Conservation (phyloP, 2,113 vertebrate species). For the Empidonax traillii region DNA sequence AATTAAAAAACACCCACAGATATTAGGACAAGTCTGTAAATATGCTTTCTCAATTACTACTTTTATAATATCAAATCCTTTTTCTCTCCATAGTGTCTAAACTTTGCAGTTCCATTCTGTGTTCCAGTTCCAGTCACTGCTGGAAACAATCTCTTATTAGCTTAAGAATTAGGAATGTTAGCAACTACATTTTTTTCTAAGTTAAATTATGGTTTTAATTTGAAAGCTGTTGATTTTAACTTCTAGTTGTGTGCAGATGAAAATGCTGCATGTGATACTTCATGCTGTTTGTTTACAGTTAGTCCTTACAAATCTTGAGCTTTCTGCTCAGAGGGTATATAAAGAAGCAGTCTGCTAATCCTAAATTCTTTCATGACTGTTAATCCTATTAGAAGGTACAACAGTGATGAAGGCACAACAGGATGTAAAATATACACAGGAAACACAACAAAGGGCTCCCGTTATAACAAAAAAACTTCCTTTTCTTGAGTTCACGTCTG, state of each 20-base stretch:
- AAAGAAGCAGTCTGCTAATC: conserved; percentile 25
- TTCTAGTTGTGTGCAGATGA: not conserved
- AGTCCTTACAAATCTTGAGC: not conserved
- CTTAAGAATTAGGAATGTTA: not conserved
- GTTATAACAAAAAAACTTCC: not conserved
- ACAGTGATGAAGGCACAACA: not conserved
- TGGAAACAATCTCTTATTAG: not conserved
- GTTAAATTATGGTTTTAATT: not conserved
- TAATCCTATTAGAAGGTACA: conserved; percentile 30
- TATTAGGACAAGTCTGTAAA: not conserved
- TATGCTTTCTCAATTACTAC: not conserved
- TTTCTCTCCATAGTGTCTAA: not conserved
- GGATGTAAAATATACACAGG: not conserved
- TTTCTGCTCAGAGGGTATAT: not conserved
- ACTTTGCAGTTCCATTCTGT: not conserved
- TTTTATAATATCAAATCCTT: not conserved
- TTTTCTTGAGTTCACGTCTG: not conserved
- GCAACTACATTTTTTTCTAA: not conserved
- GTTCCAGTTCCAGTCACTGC: not conserved
- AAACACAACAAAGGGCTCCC: not conserved
- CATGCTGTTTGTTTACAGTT: not conserved
- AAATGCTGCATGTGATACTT: not conserved
- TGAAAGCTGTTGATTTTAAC: not conserved
- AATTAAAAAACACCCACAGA: not conserved
- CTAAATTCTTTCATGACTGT: fast-evolving